Conservation (phyloP, 1,140 invertebrate genomes). For the Acromyrmex heyeri region DNA sequence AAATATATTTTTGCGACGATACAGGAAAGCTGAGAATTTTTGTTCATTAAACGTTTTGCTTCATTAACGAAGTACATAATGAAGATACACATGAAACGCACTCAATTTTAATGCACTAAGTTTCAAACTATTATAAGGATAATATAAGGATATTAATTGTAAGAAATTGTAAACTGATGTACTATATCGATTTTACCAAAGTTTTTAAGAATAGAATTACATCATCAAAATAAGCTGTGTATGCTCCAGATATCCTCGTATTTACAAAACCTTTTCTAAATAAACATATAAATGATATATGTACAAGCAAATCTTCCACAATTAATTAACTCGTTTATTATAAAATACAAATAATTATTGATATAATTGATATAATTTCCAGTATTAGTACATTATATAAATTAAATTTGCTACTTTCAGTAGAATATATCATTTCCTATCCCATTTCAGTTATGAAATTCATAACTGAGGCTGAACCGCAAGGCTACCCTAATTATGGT, state of each 20-base stretch:
- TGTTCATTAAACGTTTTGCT: slow-evolving; percentile 5
- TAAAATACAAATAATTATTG: background rate
- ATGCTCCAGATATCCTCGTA: background rate
- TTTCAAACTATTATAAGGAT: background rate
- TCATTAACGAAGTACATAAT: slow-evolving; percentile 29
- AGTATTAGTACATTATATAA: background rate
- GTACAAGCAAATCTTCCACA: background rate
- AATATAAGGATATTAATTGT: slow-evolving; percentile 22
- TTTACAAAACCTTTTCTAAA: background rate
- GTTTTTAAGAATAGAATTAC: background rate
- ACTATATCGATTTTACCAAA: slow-evolving; percentile 10
- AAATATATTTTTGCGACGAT: background rate
- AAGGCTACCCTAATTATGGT: slow-evolving; percentile 60
- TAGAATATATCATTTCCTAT: background rate
- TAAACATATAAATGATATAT: background rate
- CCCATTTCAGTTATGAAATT: slow-evolving; percentile 38
- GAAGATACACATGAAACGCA: background rate
- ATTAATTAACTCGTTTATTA: background rate
- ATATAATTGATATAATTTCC: background rate
- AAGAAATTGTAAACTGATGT: slow-evolving; percentile 3
- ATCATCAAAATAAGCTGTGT: background rate
- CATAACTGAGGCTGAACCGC: background rate
- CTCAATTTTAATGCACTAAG: slow-evolving; percentile 1
- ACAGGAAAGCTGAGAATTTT: background rate
- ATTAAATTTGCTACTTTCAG: background rate